Base-by-base conservation (phyloP, 1,140 invertebrate species). In the Heliothis virescens region DNA sequence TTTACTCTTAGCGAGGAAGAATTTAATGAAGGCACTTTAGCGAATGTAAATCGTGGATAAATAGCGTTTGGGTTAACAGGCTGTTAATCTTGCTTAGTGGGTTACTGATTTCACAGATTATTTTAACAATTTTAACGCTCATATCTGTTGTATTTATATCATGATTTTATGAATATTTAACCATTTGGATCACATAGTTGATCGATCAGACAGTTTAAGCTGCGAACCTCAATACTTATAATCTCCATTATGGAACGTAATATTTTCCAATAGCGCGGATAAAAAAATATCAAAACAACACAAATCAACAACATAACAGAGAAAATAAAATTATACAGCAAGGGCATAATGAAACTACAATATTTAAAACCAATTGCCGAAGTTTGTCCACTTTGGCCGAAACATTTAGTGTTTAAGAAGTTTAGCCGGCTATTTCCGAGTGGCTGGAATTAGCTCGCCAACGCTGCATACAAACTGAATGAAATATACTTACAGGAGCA, bases 1-100 rank as follows among this genome's bases (percentile, higher is more conserved):
- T 73, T 73, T 77, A 82, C 52, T 69, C 52, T 71, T 55, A 63
- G 48, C 50, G 26, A 52, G 59, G 73, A 76, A 76, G 74, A 76
- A 76, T 76, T 76, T 65, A 76, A 76, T 53, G 60, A 76, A 76
- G 57, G 34, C 41, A 62, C 34, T 62, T 75, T 75, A 10, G 55
- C 15, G 57, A 18, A 75, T 75, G 72, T 60, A 50, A 74, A 60
- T 62, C 60, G 47, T 71, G 67, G 47, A 75, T 60, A 75, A 60
- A 75, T 75, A 62, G 41, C 48, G 67, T 71, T 72, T 52, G 41
- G 52, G 41, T 48, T 72, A 62, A 52, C 21, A 59, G 4, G n/a
- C 11, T 74, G 59, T 67, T 55, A 65, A 73, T 63, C 69, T 71
- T 15, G 16, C 41, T 79, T 79, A 74, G 59, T 21, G 18, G 50